Base-by-base conservation (phyloP, 1,140 invertebrate species). In the Cotesia glomerata region DNA sequence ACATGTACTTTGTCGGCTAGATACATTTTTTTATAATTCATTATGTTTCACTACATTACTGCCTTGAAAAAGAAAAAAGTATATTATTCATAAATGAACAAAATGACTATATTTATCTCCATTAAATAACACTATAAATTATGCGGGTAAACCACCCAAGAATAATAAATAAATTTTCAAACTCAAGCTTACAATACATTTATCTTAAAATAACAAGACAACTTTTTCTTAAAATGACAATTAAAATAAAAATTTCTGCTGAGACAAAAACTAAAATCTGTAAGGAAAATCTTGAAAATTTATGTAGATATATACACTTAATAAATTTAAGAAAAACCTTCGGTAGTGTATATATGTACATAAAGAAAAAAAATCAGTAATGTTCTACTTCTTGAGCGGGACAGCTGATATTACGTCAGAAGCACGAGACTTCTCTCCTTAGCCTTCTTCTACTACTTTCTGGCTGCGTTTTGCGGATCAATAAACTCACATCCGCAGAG, bases 381-480 rank as follows among this genome's bases (percentile, higher is more conserved):
- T 78, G 74, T 51, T 70, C 65, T 32, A 62, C 67, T 63, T 73
- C 66, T 73, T 73, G 51, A 71, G 54, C 36, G 56, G 49, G 35
- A 62, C 61, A 71, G 76, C 75, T 75, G 77, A 81, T 83, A 79
- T 82, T 78, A 76, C 75, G 76, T 81, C 78, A 77, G 72, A 69
- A 74, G 77, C 63, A 69, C 70, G 72, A 62, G 70, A 18, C 70
- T 74, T 75, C 77, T 77, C 77, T 59, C 77, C 78, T 76, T 61
- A 61, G 73, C 74, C 64, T 7, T 45, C 39, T 11, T 45, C 5
- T 45, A 45, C 39, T 45, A 45, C 39, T 7, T 8, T 45, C 39
- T 45, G 5, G 39, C 77, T 34, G 32, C 67, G 35, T 56, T 76
- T 75, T 71, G 26, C 68, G 72, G 77, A 82, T 84, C 82, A 73